A percentile compares a stretch with the other conserved stretches of the same genome.
Evolutionary conservation across 2,113 vertebrate species (phyloP).

Genomic region (Nothocercus julius): DNA sequence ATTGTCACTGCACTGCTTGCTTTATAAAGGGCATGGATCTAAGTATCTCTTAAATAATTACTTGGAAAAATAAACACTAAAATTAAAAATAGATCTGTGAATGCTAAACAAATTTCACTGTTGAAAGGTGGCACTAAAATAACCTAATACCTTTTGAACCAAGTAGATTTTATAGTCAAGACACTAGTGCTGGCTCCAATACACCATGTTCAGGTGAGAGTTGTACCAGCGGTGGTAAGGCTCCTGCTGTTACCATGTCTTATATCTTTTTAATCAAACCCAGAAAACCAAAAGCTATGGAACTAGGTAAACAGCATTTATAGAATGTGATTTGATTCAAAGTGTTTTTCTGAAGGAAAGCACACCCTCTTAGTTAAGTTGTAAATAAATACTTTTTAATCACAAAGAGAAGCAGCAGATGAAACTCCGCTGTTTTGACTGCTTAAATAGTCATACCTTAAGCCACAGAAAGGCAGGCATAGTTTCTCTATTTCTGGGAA

Average conservation of each 20-base stretch:
- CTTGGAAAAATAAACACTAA: not conserved
- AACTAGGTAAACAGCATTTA: not conserved
- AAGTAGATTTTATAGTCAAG: not conserved
- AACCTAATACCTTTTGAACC: not conserved
- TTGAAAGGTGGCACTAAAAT: not conserved
- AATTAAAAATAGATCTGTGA: not conserved
- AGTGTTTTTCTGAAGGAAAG: not conserved
- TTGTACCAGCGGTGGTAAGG: not conserved
- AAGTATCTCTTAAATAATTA: not conserved
- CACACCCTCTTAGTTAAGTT: not conserved
- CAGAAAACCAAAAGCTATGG: too few species aligned
- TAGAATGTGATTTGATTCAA: not conserved
- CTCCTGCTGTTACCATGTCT: not conserved
- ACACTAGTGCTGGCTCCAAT: not conserved
- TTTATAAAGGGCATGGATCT: not conserved
- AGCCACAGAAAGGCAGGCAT: not conserved
- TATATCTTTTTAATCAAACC: not conserved
- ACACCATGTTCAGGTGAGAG: not conserved
- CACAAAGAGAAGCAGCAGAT: not conserved
- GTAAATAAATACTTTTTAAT: not conserved
- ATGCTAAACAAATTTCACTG: not conserved
- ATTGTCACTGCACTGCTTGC: not conserved
- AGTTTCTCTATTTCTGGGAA: constrained; percentile 56
- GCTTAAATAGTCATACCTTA: not conserved
- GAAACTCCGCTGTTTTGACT: not conserved